phyloP scores from a whole-genome alignment of 2,888 invertebrate genomes.

The Crossocerus cetratus region DNA sequence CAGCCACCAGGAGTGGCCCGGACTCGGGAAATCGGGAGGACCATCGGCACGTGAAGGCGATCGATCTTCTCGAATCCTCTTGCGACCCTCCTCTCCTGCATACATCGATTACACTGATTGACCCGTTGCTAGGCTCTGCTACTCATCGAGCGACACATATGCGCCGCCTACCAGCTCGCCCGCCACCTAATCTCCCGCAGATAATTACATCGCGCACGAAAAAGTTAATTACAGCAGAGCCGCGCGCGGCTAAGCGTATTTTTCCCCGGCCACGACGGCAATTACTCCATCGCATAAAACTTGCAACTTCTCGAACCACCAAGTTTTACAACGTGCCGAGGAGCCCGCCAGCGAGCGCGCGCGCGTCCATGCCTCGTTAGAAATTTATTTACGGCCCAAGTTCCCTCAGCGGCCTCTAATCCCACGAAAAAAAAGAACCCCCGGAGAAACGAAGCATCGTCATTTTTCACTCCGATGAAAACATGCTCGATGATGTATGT shows the following conservation, averaged over 20 bases:
- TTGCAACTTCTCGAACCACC: constrained; percentile 19
- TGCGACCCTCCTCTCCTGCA: not conserved
- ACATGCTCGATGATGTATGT: not conserved
- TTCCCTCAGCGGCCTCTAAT: constrained; percentile 16
- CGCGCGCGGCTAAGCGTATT: not conserved
- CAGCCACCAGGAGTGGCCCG: not conserved
- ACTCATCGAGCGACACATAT: not conserved
- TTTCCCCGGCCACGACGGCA: not conserved
- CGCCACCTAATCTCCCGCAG: not conserved
- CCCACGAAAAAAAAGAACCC: constrained; percentile 5
- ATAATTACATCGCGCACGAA: constrained; percentile 2
- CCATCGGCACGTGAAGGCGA: constrained; percentile 14
- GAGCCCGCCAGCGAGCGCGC: not conserved
- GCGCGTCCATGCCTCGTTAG: constrained; percentile 36
- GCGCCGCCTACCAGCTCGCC: not conserved
- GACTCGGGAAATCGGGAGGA: constrained; percentile 11
- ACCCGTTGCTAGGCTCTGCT: not conserved
- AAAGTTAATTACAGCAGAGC: constrained; percentile 1
- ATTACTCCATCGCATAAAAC: not conserved
- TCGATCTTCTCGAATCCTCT: constrained; percentile 21
- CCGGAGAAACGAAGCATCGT: too few species aligned
- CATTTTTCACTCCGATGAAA: too few species aligned
- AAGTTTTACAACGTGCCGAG: constrained; percentile 24
- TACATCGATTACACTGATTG: not conserved
- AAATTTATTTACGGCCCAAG: constrained; percentile 44